phyloP scores from a whole-genome alignment of 2,888 invertebrate species.

The Dicycla oo region DNA sequence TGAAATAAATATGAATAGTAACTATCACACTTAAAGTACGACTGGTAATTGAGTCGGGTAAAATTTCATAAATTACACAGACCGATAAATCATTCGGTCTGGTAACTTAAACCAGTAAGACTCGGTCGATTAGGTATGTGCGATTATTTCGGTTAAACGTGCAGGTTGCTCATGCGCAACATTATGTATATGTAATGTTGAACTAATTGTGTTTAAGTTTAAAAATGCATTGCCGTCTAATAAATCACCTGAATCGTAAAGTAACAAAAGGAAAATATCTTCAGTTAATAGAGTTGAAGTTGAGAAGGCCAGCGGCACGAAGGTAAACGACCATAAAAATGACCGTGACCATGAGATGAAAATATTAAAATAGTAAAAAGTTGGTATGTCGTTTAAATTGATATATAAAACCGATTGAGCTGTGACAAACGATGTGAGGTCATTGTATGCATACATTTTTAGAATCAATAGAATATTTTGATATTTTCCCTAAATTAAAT shows the following conservation, averaged over 20 bases:
- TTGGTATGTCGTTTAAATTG: slow-evolving; percentile 25
- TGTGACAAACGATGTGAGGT: slow-evolving; percentile 34
- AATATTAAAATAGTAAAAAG: slow-evolving; percentile 22
- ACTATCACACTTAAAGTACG: background rate
- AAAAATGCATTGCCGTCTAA: slow-evolving; percentile 9
- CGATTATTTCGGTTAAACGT: slow-evolving; percentile 49
- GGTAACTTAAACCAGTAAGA: slow-evolving; percentile 51
- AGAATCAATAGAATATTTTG: background rate
- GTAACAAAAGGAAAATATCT: slow-evolving; percentile 12
- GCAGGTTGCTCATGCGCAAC: slow-evolving; percentile 31
- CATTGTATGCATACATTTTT: slow-evolving; percentile 23
- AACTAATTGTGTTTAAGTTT: slow-evolving; percentile 31
- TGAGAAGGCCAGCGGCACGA: slow-evolving; percentile 36
- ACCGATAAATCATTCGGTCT: slow-evolving; percentile 51
- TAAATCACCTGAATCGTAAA: slow-evolving; percentile 15
- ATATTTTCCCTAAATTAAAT: background rate
- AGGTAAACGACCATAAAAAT: slow-evolving; percentile 59
- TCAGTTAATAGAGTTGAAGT: slow-evolving; percentile 2
- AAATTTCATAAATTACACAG: slow-evolving; percentile 56
- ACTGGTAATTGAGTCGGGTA: slow-evolving; percentile 7
- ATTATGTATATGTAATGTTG: slow-evolving; percentile 39
- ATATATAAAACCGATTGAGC: background rate
- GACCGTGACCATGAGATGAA: slow-evolving; percentile 60
- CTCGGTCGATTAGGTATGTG: slow-evolving; percentile 50
- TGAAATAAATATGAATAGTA: slow-evolving; percentile 5